phyloP scores from a whole-genome alignment of 2,113 vertebrate species.

The Miniopterus natalensis region DNA sequence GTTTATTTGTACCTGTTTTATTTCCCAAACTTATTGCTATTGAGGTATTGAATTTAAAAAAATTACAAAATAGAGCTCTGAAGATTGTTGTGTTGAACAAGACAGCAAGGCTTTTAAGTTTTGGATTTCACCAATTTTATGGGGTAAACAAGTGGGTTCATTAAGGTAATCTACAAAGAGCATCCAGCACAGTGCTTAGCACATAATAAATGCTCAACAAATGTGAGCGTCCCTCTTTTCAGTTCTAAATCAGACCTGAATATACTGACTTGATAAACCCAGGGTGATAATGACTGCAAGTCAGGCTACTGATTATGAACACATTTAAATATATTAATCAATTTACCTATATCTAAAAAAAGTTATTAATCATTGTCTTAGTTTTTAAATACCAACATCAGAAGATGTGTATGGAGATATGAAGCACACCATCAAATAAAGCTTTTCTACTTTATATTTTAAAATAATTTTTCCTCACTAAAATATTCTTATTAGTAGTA shows the following conservation, averaged over 20 bases:
- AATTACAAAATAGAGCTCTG: background rate
- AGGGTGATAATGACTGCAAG: background rate
- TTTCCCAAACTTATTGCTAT: slow-evolving; percentile 44
- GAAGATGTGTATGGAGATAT: background rate
- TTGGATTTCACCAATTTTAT: background rate
- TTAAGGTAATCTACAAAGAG: background rate
- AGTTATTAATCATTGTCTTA: background rate
- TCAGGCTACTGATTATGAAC: background rate
- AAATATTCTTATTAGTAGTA: background rate
- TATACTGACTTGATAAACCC: background rate
- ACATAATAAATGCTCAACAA: background rate
- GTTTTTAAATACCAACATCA: background rate
- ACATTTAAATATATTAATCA: background rate
- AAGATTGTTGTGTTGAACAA: background rate
- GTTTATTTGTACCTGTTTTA: background rate
- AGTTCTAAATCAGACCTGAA: background rate
- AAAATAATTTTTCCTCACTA: background rate
- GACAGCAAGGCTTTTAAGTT: background rate
- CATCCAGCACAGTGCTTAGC: background rate
- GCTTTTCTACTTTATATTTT: background rate
- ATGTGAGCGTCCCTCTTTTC: background rate
- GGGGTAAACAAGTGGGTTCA: background rate
- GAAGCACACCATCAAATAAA: background rate
- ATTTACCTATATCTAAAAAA: background rate
- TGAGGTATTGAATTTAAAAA: background rate